A percentile compares a stretch with the other conserved stretches of the same genome.
phyloP scores from a whole-genome alignment of 2,113 vertebrate genomes.

The Nyctereutes procyonoides region DNA sequence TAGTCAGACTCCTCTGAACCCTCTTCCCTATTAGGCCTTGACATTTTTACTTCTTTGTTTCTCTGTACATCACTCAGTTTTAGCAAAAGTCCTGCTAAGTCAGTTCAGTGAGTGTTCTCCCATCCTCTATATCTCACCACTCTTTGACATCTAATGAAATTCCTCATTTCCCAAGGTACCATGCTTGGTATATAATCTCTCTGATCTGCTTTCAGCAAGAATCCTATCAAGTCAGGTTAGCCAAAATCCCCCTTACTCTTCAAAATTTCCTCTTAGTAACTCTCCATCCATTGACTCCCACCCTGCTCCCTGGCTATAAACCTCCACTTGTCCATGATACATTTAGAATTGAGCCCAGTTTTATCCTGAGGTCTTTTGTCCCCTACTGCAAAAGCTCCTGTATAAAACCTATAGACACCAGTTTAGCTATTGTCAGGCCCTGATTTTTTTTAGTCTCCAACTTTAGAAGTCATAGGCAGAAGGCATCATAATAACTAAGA shows the following conservation, averaged over 20 bases:
- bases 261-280: not conserved
- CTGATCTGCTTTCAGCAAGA: not conserved
- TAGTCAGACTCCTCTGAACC: not conserved
- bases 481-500: not conserved
- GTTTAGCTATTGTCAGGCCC: not conserved
- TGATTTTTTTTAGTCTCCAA: not conserved
- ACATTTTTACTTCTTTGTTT: not conserved
- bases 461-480: not conserved
- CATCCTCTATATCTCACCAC: not conserved
- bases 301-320: not conserved
- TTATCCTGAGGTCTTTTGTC: not conserved
- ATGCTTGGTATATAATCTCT: not conserved
- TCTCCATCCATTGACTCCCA: not conserved
- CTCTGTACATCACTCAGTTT: not conserved
- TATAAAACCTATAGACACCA: not conserved
- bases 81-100: not conserved
- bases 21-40: not conserved
- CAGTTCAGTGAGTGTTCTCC: not conserved
- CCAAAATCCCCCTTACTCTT: not conserved
- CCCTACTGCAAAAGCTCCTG: not conserved
- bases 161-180: not conserved
- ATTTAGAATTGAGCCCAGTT: not conserved
- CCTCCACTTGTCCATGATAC: not conserved
- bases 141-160: not conserved
- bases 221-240: not conserved